These are phyloP conservation scores for Heterotilapia buettikoferi DNA, from an alignment of 2,113 vertebrate species.

Conservation along the genomic window DNA sequence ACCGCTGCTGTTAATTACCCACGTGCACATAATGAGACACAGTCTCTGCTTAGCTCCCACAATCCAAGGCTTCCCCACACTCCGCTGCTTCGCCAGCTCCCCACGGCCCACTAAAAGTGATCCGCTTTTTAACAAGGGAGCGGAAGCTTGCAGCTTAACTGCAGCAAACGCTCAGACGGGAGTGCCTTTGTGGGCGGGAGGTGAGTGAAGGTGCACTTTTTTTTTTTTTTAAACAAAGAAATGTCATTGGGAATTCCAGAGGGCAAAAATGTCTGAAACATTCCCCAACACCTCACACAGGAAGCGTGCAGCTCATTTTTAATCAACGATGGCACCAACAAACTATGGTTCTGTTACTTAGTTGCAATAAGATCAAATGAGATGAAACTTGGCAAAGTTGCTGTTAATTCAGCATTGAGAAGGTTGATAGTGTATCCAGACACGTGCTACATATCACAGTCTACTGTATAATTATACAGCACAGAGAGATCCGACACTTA, in stretches of 20 bases:
- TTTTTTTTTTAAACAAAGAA: not conserved
- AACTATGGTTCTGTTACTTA: not conserved
- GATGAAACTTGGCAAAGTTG: not conserved
- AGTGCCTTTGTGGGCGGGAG: not conserved
- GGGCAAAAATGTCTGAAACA: not conserved
- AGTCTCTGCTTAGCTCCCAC: constrained; percentile 61
- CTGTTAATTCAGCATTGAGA: not conserved
- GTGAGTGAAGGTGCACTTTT: not conserved
- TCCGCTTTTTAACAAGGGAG: constrained; percentile 35
- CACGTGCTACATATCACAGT: not conserved
- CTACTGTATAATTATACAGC: not conserved
- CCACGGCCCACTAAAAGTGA: constrained; percentile 35
- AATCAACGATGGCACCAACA: not conserved
- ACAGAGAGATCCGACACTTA: not conserved
- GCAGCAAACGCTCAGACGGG: not conserved
- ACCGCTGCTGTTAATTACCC: constrained; percentile 71
- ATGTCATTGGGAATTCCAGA: not conserved
- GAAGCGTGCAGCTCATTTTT: not conserved
- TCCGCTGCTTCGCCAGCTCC: constrained; percentile 50
- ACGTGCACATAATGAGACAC: constrained; percentile 69
- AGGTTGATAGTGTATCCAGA: not conserved
- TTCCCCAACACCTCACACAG: not conserved
- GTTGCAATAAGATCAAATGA: not conserved
- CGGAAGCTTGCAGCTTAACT: constrained; percentile 12
- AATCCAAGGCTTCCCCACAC: constrained; percentile 59